These are phyloP conservation scores for Nyleta sp. DNA, from an alignment of 2,888 invertebrate genomes.

Conservation along the genomic window DNA sequence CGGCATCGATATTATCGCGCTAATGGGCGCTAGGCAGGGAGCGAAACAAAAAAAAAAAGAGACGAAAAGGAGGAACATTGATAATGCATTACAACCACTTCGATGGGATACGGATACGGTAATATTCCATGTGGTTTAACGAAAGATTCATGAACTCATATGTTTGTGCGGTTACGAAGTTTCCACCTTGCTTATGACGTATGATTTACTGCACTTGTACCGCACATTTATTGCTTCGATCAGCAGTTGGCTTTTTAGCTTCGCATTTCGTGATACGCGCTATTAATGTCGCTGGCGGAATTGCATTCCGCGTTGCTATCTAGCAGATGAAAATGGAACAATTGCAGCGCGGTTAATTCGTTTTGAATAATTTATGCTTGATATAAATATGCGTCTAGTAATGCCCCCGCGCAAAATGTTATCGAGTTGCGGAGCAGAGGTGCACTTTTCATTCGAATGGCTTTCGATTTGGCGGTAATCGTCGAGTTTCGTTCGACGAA, in stretches of 20 bases:
- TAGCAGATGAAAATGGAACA: constrained; percentile 35
- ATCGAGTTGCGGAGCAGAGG: too few species aligned
- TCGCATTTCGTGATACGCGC: constrained; percentile 29
- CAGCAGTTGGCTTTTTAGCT: constrained; percentile 48
- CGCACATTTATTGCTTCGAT: constrained; percentile 43
- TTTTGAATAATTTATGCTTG: constrained; percentile 47
- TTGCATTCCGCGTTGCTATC: constrained; percentile 37
- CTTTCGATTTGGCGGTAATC: too few species aligned
- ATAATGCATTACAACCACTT: constrained; percentile 60
- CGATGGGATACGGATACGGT: constrained; percentile 44
- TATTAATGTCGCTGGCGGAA: constrained; percentile 48
- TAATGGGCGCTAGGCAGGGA: constrained; percentile 43
- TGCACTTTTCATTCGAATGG: too few species aligned
- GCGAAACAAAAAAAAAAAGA: constrained; percentile 21
- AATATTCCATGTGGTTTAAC: constrained; percentile 50
- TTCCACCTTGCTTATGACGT: constrained; percentile 53
- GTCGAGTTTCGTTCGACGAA: too few species aligned
- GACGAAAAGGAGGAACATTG: constrained; percentile 38
- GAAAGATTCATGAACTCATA: constrained; percentile 52
- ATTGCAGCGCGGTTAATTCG: constrained; percentile 46
- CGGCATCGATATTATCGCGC: constrained; percentile 60
- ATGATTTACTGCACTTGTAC: constrained; percentile 50
- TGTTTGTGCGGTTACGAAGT: constrained; percentile 24
- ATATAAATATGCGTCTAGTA: too few species aligned
- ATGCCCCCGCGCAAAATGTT: too few species aligned